phyloP scores from a whole-genome alignment of 1,140 invertebrate species.

The Neocloeon triangulifer region DNA sequence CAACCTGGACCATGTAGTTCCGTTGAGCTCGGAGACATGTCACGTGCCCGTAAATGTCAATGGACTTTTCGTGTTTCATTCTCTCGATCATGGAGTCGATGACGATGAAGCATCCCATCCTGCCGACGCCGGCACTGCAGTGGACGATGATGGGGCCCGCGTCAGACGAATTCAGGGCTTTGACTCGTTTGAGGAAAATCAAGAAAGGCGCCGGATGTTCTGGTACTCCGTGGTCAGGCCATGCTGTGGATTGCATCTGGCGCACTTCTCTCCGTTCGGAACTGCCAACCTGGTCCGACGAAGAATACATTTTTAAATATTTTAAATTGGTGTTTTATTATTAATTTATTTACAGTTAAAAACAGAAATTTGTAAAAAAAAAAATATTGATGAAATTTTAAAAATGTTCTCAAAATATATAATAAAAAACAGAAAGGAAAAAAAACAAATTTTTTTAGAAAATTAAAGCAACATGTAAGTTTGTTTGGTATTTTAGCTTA shows the following conservation, averaged over 20 bases:
- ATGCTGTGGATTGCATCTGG: conserved; percentile 96
- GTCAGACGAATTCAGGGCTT: conserved; percentile 69
- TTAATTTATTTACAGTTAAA: not conserved
- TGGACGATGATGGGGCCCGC: conserved; percentile 87
- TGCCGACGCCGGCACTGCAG: conserved; percentile 91
- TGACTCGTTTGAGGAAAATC: conserved; percentile 85
- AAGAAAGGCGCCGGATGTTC: conserved; percentile 96
- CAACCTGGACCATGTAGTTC: conserved; percentile 66
- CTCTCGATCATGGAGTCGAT: conserved; percentile 94
- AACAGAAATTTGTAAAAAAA: not conserved
- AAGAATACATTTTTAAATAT: too few species aligned
- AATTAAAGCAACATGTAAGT: too few species aligned
- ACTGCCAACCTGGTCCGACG: conserved; percentile 20
- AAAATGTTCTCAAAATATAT: conserved; percentile 3
- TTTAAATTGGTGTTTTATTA: not conserved
- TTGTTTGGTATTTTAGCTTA: too few species aligned
- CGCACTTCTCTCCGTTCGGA: conserved; percentile 81
- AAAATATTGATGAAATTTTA: not conserved
- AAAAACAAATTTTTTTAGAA: too few species aligned
- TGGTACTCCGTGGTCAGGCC: conserved; percentile 98
- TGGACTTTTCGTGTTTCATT: conserved; percentile 84
- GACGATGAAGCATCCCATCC: conserved; percentile 96
- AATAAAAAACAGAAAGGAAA: too few species aligned
- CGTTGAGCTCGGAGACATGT: conserved; percentile 90
- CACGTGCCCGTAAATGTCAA: conserved; percentile 97